Evolutionary conservation across 92 coral and sea anemone species (phyloP).

Genomic region (Phenganax marumi): DNA sequence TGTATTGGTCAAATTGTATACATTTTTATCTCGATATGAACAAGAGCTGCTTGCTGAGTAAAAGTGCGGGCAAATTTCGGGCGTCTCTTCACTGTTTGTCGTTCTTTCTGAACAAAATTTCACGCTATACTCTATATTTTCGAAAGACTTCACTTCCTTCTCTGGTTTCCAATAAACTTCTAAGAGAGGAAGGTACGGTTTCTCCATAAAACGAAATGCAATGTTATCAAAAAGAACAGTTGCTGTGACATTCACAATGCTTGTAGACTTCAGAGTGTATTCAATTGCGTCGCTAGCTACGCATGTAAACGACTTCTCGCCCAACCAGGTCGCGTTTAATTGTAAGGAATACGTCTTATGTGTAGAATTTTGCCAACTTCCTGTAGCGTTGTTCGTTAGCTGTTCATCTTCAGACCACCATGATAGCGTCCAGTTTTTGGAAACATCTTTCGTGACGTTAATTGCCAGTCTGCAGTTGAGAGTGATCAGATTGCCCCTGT

Average conservation of each 20-base stretch:
- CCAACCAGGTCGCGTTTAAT: conserved; percentile 13
- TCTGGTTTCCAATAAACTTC: conserved; percentile 23
- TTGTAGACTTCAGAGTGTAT: background rate
- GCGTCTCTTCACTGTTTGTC: background rate
- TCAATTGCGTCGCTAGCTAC: background rate
- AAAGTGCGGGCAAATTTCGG: background rate
- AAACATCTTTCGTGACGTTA: background rate
- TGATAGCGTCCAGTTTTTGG: conserved; percentile 10
- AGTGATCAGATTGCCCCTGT: background rate
- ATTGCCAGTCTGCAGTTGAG: conserved; percentile 5
- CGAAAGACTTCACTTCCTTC: background rate
- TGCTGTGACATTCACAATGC: conserved; percentile 3
- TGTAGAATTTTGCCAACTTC: conserved; percentile 6
- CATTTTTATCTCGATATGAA: background rate
- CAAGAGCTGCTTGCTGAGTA: conserved; percentile 14
- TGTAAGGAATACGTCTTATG: background rate
- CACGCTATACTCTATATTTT: background rate
- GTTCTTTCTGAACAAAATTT: background rate
- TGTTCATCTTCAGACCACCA: conserved; percentile 3
- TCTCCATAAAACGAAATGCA: conserved; percentile 11
- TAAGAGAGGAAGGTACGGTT: background rate
- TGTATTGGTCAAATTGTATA: conserved; percentile 18
- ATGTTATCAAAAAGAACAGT: background rate
- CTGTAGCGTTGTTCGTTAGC: background rate
- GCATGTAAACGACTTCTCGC: conserved; percentile 30